These are phyloP conservation scores for Tinea trinotella DNA, from an alignment of 2,888 invertebrate species.

Conservation along the genomic window DNA sequence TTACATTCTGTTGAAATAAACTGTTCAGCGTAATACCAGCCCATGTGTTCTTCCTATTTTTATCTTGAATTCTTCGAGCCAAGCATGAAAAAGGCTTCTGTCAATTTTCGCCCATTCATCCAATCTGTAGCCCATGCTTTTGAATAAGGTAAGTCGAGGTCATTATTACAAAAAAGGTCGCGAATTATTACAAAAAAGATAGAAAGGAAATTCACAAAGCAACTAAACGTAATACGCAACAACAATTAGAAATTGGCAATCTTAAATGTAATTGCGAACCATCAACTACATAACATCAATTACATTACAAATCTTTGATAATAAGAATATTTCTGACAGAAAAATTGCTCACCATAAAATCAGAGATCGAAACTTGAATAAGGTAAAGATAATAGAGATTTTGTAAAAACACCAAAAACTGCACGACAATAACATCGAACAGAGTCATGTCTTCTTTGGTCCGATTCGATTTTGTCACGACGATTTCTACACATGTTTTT, in stretches of 20 bases:
- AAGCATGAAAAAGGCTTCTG: too few species aligned
- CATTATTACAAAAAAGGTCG: too few species aligned
- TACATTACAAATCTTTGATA: neutral
- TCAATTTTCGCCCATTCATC: too few species aligned
- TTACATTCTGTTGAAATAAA: too few species aligned
- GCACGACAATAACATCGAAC: conserved; percentile 20
- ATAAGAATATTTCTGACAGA: conserved; percentile 8
- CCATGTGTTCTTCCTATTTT: too few species aligned
- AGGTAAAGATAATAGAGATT: conserved; percentile 20
- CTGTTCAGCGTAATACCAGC: too few species aligned
- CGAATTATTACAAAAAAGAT: too few species aligned
- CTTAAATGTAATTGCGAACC: neutral
- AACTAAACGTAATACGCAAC: neutral
- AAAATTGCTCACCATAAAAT: conserved; percentile 19
- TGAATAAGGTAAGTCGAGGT: too few species aligned
- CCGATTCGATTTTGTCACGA: neutral
- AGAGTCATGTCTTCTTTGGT: neutral
- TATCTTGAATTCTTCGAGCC: too few species aligned
- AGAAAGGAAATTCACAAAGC: too few species aligned
- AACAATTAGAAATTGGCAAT: neutral
- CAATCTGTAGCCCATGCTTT: too few species aligned
- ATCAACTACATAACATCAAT: too few species aligned
- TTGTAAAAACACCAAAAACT: conserved; percentile 20
- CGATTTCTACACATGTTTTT: neutral
- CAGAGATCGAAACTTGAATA: conserved; percentile 19